Conservation (phyloP, 2,888 invertebrate genomes). For the Drosophila sordidula region DNA sequence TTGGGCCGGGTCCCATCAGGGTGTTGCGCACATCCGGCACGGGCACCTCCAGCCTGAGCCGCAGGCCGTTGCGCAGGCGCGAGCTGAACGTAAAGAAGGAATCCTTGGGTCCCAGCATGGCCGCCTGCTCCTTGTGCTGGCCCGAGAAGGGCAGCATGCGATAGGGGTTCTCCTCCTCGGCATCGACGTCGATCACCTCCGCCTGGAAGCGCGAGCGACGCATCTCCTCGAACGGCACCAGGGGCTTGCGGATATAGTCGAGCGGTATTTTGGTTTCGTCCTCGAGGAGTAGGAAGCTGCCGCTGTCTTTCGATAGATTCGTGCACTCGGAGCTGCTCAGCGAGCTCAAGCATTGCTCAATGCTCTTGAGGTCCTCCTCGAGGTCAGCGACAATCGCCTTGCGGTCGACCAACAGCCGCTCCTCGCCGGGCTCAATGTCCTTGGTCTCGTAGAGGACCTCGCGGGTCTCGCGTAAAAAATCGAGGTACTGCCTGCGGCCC, state of each 20-base stretch:
- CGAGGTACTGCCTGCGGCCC: slow-evolving; percentile 75
- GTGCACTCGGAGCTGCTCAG: slow-evolving; percentile 83
- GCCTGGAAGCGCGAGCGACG: slow-evolving; percentile 80
- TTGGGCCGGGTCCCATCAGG: slow-evolving; percentile 68
- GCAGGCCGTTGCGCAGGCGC: slow-evolving; percentile 79
- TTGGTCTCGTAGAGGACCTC: slow-evolving; percentile 65
- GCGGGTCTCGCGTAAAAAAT: slow-evolving; percentile 75
- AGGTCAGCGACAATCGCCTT: slow-evolving; percentile 71
- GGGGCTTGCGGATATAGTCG: slow-evolving; percentile 82
- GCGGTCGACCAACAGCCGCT: slow-evolving; percentile 70
- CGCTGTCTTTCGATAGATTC: slow-evolving; percentile 84
- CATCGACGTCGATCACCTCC: slow-evolving; percentile 73
- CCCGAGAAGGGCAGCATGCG: slow-evolving; percentile 82
- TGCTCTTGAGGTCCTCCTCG: slow-evolving; percentile 82
- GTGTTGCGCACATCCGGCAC: slow-evolving; percentile 70
- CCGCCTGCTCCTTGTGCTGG: slow-evolving; percentile 79
- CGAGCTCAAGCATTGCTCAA: slow-evolving; percentile 83
- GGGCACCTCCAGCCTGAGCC: slow-evolving; percentile 81
- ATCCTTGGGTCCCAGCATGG: slow-evolving; percentile 73
- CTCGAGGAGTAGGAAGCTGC: slow-evolving; percentile 82
- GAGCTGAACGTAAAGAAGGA: slow-evolving; percentile 83
- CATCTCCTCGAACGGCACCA: slow-evolving; percentile 84
- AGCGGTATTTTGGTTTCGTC: slow-evolving; percentile 83
- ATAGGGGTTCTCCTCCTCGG: slow-evolving; percentile 81
- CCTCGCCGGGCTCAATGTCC: slow-evolving; percentile 55